Evolutionary conservation across 1,140 invertebrate genomes (phyloP), one percentile per base, ranked within the genome.

Genomic region (Oryctes rhinoceros): DNA sequence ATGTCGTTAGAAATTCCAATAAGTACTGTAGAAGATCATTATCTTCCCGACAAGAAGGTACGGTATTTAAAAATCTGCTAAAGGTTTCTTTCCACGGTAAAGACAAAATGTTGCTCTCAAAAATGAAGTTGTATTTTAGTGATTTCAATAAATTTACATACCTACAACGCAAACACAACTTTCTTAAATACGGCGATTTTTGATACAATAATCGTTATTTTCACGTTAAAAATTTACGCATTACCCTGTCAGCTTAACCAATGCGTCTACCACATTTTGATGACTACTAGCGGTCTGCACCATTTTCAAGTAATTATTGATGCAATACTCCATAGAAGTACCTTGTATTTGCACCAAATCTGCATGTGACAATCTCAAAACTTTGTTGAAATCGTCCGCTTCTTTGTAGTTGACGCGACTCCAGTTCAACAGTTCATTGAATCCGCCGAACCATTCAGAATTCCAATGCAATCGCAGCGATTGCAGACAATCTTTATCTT

Each of bases 241-340:
- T 86, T 88, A 93, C 91, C 90, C 89, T 78, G 88, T 89, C 13
- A 93, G 83, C 59, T 89, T 88, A 83, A 89, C 87, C 1, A 93
- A 80, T 4, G 89, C 88, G 59, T 89, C 88, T 18, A 84, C 86
- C 24, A 92, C 91, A 80, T 88, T 87, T 39, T 86, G 84, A 81
- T 93, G 92, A 0, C 89, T 89, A 0, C 90, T 91, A 11, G 91
- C 92, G 86, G 91, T 92, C 83, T 93, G 91, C 49, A 93, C 87
- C n/a, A 87, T 87, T 15, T 89, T 86, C 11, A 93, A 82, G 76
- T 89, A 88, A 79, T 89, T 88, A 53, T 89, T 86, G 76, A 89
- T 88, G 39, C 87, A 89, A 81, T 88, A 89, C 47, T 88, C 78
- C 0, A 91, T 85, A 76, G 87, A 90, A 4, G 90, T 89, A 0